Percentiles rank a stretch among this genome's conserved stretches.
Evolutionary conservation across 2,888 invertebrate species (phyloP).

Genomic region (Idaea straminata): DNA sequence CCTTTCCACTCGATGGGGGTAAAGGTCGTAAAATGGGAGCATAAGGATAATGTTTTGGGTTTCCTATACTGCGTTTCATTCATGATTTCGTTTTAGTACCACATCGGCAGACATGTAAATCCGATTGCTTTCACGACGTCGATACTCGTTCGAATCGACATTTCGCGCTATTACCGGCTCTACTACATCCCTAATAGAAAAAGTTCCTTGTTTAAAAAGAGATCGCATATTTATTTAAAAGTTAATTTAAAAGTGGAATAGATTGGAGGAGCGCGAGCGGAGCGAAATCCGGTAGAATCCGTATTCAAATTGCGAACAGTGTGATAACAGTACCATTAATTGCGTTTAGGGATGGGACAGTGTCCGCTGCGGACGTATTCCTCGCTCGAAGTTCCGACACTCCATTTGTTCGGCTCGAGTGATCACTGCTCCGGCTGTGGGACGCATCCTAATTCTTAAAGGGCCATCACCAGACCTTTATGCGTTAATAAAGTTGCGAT

Average conservation of each 20-base stretch:
- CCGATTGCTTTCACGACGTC: conserved; percentile 71
- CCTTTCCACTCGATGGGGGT: conserved; percentile 78
- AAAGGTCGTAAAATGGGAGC: conserved; percentile 80
- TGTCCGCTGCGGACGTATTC: conserved; percentile 39
- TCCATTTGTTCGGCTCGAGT: conserved; percentile 74
- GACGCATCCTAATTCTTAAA: conserved; percentile 79
- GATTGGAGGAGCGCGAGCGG: conserved; percentile 37
- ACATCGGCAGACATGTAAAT: conserved; percentile 76
- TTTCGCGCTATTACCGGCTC: conserved; percentile 63
- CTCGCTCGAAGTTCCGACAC: conserved; percentile 59
- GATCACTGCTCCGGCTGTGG: conserved; percentile 60
- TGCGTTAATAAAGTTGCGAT: conserved; percentile 80
- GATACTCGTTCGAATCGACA: conserved; percentile 62
- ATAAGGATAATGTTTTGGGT: conserved; percentile 80
- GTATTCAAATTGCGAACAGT: conserved; percentile 65
- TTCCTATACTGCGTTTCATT: conserved; percentile 79
- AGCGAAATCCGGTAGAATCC: conserved; percentile 15
- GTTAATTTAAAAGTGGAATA: conserved; percentile 33
- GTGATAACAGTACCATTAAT: conserved; percentile 68
- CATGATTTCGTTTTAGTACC: conserved; percentile 79
- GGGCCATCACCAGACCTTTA: conserved; percentile 79
- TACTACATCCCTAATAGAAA: conserved; percentile 71
- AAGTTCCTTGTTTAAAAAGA: conserved; percentile 19
- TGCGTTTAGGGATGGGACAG: conserved; percentile 59
- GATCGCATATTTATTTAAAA: conserved; percentile 31